A percentile compares a stretch with the other conserved stretches of the same genome.
Conservation (phyloP, 2,113 vertebrate genomes). For the Tachysurus fulvidraco region DNA sequence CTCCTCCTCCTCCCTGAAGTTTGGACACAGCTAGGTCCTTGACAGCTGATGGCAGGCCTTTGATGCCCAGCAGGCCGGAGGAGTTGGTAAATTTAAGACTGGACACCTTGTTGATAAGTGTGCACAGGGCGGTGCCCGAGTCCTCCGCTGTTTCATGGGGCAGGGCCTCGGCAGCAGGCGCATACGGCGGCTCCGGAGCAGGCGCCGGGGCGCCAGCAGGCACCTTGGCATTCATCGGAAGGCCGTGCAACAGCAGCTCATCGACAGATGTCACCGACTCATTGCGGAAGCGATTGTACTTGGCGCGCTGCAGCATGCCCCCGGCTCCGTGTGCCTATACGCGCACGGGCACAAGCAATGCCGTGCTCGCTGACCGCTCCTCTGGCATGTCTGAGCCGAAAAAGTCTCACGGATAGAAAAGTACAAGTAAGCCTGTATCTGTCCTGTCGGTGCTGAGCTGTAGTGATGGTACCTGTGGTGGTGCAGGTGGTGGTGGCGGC, state of each 20-base stretch:
- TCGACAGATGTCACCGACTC: constrained; percentile 98
- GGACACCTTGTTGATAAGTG: constrained; percentile 98
- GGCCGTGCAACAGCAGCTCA: constrained; percentile 94
- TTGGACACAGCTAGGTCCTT: constrained; percentile 95
- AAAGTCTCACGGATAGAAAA: constrained; percentile 70
- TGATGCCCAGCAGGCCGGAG: constrained; percentile 87
- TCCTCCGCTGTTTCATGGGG: constrained; percentile 83
- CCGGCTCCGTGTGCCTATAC: constrained; percentile 87
- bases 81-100: constrained; percentile 95
- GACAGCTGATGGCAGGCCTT: constrained; percentile 91
- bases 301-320: constrained; percentile 99
- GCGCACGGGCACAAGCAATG: constrained; percentile 84
- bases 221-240: constrained; percentile 95
- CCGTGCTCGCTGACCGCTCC: constrained; percentile 79
- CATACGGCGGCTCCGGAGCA: constrained; percentile 81
- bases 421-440: constrained; percentile 57
- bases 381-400: constrained; percentile 81
- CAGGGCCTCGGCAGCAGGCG: constrained; percentile 80
- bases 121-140: constrained; percentile 91
- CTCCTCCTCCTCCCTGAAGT: constrained; percentile 87
- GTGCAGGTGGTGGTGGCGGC: constrained; percentile 58
- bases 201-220: constrained; percentile 78
- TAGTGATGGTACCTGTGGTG: constrained; percentile 27
- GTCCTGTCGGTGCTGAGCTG: constrained; percentile 43
- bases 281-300: constrained; percentile 99